Evolutionary conservation across 1,140 invertebrate genomes (phyloP).

Genomic region (Lethrus apterus): DNA sequence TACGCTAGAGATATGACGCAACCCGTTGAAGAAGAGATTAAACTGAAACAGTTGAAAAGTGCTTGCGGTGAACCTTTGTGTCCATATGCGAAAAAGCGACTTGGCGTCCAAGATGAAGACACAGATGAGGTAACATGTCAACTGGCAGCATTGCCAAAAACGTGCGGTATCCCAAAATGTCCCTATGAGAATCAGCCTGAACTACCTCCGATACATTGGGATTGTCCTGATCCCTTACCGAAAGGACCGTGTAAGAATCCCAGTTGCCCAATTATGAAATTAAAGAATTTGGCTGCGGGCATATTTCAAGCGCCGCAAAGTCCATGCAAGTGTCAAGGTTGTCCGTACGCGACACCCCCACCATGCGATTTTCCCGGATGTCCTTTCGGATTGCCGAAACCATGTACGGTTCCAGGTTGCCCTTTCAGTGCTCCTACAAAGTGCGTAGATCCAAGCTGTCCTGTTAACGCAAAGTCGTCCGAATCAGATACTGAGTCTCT

Average conservation of each 20-base stretch:
- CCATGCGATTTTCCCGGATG: constrained; percentile 26
- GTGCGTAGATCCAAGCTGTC: constrained; percentile 10
- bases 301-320: constrained; percentile 2
- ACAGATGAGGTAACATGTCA: constrained; percentile 15
- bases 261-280: constrained; percentile 29
- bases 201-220: constrained; percentile 36
- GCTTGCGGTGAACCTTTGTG: constrained; percentile 34
- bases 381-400: constrained; percentile 20
- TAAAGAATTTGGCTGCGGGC: constrained; percentile 2
- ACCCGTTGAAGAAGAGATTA: constrained; percentile 18
- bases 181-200: constrained; percentile 12
- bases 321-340: constrained; percentile 27
- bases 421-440: background rate
- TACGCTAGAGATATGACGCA: constrained; percentile 16
- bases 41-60: constrained; percentile 18
- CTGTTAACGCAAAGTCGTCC: constrained; percentile 1
- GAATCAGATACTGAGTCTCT: background rate
- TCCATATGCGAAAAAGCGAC: constrained; percentile 32
- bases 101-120: constrained; percentile 28
- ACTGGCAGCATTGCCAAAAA: constrained; percentile 15
- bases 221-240: constrained; percentile 39
- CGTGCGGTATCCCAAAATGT: constrained; percentile 1
- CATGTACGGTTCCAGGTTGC: constrained; percentile 11
- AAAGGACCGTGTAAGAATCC: constrained; percentile 34
- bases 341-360: constrained; percentile 27